Conservation (phyloP, 2,113 vertebrate species). For the Xiphophorus couchianus region DNA sequence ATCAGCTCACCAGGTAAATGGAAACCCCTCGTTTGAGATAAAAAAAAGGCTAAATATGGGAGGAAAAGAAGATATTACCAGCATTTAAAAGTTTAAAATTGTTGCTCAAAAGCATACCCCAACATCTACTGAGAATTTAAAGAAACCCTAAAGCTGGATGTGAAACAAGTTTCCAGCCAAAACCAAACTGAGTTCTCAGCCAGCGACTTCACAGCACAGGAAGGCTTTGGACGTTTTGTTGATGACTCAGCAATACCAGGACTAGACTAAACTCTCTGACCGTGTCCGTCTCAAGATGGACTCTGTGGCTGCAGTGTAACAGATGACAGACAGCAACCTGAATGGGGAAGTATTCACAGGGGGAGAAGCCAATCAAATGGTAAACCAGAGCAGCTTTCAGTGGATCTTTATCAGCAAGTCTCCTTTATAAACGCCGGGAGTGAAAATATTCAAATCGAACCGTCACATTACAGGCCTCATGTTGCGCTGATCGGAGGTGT, state of each 20-base stretch:
- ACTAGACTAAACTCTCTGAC: conserved; percentile 26
- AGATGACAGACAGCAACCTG: conserved; percentile 13
- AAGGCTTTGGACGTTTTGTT: conserved; percentile 24
- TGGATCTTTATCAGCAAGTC: not conserved
- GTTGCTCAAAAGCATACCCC: too few species aligned
- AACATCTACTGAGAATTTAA: not conserved
- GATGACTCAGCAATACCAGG: conserved; percentile 44
- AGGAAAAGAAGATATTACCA: too few species aligned
- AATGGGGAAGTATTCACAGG: not conserved
- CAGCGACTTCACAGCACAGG: conserved; percentile 27
- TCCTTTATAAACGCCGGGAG: not conserved
- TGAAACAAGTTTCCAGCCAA: not conserved
- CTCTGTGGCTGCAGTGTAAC: not conserved
- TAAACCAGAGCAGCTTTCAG: not conserved
- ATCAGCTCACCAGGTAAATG: not conserved
- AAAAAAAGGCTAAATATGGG: too few species aligned
- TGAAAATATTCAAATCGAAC: not conserved
- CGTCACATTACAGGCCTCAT: not conserved
- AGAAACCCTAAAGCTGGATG: not conserved
- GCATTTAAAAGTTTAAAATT: too few species aligned
- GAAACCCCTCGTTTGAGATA: too few species aligned
- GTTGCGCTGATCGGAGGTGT: conserved; percentile 39
- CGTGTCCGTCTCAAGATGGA: conserved; percentile 25
- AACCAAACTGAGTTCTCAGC: conserved; percentile 26
- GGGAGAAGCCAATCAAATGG: not conserved